Evolutionary conservation across 2,797 vertebrate genomes (phyloP).

Genomic region (Saxicola maurus): DNA sequence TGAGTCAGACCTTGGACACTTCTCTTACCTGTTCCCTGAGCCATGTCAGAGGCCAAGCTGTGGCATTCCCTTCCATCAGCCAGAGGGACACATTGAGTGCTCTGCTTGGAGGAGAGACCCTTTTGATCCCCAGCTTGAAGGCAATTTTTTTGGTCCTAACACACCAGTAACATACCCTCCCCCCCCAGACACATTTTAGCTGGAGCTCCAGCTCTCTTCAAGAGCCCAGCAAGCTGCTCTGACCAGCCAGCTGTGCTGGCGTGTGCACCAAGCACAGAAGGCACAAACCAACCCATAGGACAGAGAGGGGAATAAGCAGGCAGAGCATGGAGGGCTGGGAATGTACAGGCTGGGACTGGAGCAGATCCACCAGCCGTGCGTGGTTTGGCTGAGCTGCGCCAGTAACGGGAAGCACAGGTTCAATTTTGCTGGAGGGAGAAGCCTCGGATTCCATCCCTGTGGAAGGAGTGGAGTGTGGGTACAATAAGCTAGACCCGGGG

Average conservation of each 20-base stretch:
- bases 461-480: background rate
- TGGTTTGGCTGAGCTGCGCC: background rate
- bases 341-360: background rate
- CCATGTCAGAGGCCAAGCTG: background rate
- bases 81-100: accelerated
- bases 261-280: background rate
- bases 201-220: background rate
- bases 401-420: background rate
- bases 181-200: background rate
- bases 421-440: background rate
- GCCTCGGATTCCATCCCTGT: background rate
- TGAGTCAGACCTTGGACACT: background rate
- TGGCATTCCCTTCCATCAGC: background rate
- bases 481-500: background rate
- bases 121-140: background rate
- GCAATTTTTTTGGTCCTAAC: background rate
- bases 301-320: background rate
- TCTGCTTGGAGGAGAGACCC: background rate
- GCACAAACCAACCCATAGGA: background rate
- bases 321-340: background rate
- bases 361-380: background rate
- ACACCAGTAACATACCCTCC: background rate
- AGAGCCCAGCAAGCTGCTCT: background rate
- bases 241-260: background rate
- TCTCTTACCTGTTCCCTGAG: background rate